These are phyloP conservation scores for Turdus rufiventris DNA, from an alignment of 2,113 vertebrate species.

Conservation along the genomic window DNA sequence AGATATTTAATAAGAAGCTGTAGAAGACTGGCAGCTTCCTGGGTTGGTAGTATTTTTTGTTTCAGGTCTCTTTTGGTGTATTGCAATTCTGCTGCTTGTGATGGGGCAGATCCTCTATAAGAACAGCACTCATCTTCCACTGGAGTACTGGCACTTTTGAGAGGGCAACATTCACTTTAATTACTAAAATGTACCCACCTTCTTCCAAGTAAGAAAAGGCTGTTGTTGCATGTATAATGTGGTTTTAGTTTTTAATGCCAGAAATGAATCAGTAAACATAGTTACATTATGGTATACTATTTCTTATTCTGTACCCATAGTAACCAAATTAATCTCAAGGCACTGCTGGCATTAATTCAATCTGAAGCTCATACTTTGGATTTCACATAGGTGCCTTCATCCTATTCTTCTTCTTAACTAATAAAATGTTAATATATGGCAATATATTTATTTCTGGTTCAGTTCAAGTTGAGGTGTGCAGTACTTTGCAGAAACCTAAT, in stretches of 20 bases:
- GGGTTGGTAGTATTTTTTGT: background rate
- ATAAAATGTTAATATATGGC: slow-evolving; percentile 77
- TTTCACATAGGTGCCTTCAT: slow-evolving; percentile 71
- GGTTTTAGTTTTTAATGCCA: slow-evolving; percentile 67
- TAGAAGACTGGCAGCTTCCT: background rate
- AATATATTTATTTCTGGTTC: slow-evolving; percentile 76
- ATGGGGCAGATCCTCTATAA: background rate
- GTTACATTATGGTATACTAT: slow-evolving; percentile 66
- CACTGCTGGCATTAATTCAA: slow-evolving; percentile 69
- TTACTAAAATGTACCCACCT: slow-evolving; percentile 60
- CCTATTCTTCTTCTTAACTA: slow-evolving; percentile 64
- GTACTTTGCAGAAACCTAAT: slow-evolving; percentile 71
- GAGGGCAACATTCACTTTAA: slow-evolving; percentile 57
- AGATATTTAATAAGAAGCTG: background rate
- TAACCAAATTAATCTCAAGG: slow-evolving; percentile 77
- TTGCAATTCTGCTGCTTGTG: background rate
- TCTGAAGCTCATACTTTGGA: slow-evolving; percentile 62
- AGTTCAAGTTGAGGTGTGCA: slow-evolving; percentile 67
- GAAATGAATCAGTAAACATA: slow-evolving; percentile 73
- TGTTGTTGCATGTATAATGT: slow-evolving; percentile 66
- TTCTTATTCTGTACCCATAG: slow-evolving; percentile 73
- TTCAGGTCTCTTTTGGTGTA: background rate
- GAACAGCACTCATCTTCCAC: background rate
- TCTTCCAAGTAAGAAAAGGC: slow-evolving; percentile 60
- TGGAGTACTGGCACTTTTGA: slow-evolving; percentile 45